Evolutionary conservation across 2,113 vertebrate genomes (phyloP).

Genomic region (Cyprinodon variegatus): DNA sequence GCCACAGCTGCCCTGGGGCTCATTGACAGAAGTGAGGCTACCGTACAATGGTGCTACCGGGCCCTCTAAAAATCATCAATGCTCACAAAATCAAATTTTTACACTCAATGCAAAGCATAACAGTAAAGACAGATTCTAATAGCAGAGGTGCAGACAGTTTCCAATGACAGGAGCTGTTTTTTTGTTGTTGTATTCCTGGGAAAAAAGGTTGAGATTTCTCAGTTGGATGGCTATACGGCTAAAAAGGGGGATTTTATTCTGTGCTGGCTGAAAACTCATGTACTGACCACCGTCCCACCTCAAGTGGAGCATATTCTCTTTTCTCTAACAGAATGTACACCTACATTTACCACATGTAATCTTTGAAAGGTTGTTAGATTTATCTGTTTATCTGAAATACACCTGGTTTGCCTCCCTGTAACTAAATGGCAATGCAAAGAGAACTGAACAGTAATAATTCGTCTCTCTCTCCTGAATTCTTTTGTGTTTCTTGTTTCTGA

Average conservation of each 20-base stretch:
- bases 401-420: slow-evolving; percentile 44
- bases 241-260: slow-evolving; percentile 53
- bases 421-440: slow-evolving; percentile 31
- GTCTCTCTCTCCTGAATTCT: not conserved
- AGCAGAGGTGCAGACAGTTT: slow-evolving; percentile 37
- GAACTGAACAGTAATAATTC: slow-evolving; percentile 24
- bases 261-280: slow-evolving; percentile 61
- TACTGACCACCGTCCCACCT: slow-evolving; percentile 58
- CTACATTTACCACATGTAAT: slow-evolving; percentile 14
- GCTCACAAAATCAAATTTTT: not conserved
- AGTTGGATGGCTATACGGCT: slow-evolving; percentile 63
- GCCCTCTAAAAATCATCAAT: too few relatives aligned
- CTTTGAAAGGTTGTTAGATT: slow-evolving; percentile 41
- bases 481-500: slow-evolving; percentile 43
- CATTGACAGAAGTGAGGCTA: too few relatives aligned
- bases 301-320: slow-evolving; percentile 32
- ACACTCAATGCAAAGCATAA: slow-evolving; percentile 11
- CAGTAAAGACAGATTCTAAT: slow-evolving; percentile 23
- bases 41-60: too few relatives aligned
- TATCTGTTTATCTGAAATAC: slow-evolving; percentile 28
- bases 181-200: slow-evolving; percentile 56
- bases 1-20: too few relatives aligned
- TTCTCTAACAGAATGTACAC: slow-evolving; percentile 44
- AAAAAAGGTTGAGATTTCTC: slow-evolving; percentile 65
- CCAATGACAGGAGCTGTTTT: slow-evolving; percentile 30